Evolutionary conservation across 2,113 vertebrate genomes (phyloP).

Genomic region (Ginglymostoma cirratum): DNA sequence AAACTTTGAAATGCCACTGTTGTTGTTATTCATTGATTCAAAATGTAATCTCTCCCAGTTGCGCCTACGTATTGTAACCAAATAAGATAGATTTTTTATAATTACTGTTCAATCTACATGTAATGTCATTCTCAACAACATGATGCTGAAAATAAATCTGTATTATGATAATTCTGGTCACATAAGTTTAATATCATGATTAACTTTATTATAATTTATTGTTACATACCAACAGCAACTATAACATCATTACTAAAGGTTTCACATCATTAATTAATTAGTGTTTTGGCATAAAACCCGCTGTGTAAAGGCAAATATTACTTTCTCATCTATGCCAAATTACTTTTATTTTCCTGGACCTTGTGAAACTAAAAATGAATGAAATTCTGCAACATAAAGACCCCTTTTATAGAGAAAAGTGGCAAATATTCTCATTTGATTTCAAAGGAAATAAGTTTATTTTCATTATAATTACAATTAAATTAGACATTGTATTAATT

Average conservation of each 20-base stretch:
- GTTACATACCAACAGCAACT: background rate
- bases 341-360: background rate
- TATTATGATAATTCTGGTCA: background rate
- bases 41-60: background rate
- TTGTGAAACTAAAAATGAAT: background rate
- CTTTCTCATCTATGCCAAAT: background rate
- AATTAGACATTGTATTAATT: background rate
- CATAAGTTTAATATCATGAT: background rate
- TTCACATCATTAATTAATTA: background rate
- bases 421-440: background rate
- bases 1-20: background rate
- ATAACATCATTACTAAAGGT: too few relatives aligned
- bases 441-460: too few relatives aligned
- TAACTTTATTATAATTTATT: background rate
- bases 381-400: background rate
- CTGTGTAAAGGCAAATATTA: background rate
- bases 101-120: background rate
- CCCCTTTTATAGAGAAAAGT: background rate
- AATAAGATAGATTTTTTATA: background rate
- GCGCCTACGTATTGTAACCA: too few relatives aligned
- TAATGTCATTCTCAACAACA: background rate
- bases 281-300: background rate
- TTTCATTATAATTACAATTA: background rate
- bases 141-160: background rate
- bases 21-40: background rate